phyloP scores from a whole-genome alignment of 1,140 invertebrate genomes.

The Drosophila nannoptera region DNA sequence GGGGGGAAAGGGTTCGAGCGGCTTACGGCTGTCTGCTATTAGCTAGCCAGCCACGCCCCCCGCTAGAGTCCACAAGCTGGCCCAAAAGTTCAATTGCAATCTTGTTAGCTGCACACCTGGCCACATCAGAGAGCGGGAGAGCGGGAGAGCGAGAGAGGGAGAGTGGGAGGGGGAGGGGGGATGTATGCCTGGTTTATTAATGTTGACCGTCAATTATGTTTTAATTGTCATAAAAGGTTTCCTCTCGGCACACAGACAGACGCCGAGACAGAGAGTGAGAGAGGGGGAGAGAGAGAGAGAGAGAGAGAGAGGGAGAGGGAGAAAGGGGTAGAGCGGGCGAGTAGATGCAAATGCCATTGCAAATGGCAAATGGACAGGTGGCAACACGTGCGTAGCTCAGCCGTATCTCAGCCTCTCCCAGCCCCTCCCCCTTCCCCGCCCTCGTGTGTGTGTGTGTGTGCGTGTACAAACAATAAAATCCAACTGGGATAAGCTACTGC shows the following conservation, averaged over 20 bases:
- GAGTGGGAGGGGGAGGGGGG: too few relatives aligned
- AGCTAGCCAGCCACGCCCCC: not conserved
- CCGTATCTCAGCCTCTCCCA: not conserved
- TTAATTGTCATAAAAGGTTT: constrained; percentile 79
- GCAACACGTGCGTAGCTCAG: constrained; percentile 19
- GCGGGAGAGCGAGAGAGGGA: too few relatives aligned
- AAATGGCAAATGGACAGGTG: constrained; percentile 17
- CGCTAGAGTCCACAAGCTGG: constrained; percentile 10
- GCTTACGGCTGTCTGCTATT: constrained; percentile 37
- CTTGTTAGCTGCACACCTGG: constrained; percentile 36
- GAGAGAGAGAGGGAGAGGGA: not conserved
- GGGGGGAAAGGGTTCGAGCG: not conserved
- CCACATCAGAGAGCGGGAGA: not conserved
- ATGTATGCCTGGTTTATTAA: constrained; percentile 69
- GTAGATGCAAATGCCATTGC: constrained; percentile 27
- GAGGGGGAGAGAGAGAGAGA: not conserved
- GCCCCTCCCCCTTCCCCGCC: not conserved
- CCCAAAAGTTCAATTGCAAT: constrained; percentile 67
- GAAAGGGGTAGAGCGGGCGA: not conserved
- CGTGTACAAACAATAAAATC: constrained; percentile 70
- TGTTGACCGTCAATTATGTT: constrained; percentile 79
- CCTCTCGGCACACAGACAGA: constrained; percentile 47
- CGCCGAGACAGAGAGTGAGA: not conserved
- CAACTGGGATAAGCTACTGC: constrained; percentile 71
- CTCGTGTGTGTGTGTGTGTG: too few relatives aligned